phyloP scores from a whole-genome alignment of 2,113 vertebrate genomes.

The Rhineura floridana region DNA sequence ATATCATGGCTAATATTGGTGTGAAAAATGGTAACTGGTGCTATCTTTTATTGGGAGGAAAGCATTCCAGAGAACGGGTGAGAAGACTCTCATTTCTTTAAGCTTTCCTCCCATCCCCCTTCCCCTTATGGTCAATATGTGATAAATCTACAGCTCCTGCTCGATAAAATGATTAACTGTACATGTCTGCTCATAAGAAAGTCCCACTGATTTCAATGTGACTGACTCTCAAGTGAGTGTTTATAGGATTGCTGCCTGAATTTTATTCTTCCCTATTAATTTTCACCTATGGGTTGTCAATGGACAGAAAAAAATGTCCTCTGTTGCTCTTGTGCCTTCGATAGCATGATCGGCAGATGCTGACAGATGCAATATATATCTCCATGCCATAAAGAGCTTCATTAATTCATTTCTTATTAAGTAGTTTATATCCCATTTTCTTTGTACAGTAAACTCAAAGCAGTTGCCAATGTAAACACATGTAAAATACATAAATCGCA shows the following conservation, averaged over 20 bases:
- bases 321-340: not conserved
- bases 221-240: not conserved
- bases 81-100: not conserved
- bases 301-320: no score
- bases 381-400: not conserved
- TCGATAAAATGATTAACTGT: not conserved
- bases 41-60: not conserved
- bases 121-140: not conserved
- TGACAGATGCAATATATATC: not conserved
- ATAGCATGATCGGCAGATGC: not conserved
- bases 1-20: conserved; percentile 40
- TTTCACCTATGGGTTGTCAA: not conserved
- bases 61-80: not conserved
- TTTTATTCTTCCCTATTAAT: not conserved
- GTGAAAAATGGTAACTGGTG: conserved; percentile 17
- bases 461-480: no score
- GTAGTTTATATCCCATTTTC: not conserved
- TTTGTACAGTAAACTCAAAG: no score
- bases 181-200: not conserved
- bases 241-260: not conserved
- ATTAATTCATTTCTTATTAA: not conserved
- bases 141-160: not conserved
- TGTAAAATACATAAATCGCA: no score
- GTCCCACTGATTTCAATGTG: not conserved
- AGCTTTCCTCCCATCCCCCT: not conserved